Evolutionary conservation across 1,140 invertebrate genomes (phyloP).

Genomic region (Orussus abietinus): DNA sequence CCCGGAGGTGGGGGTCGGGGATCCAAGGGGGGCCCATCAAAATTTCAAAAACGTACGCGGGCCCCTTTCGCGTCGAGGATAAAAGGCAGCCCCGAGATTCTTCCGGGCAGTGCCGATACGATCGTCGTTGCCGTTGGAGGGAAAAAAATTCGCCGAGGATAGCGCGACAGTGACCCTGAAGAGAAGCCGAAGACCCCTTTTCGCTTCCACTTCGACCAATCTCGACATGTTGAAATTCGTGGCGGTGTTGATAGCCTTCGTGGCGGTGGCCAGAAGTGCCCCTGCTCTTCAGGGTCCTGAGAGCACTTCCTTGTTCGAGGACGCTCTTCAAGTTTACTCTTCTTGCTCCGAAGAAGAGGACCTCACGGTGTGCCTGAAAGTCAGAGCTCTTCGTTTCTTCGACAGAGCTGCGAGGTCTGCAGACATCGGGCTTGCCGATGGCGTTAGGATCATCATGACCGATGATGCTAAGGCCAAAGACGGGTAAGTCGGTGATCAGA

Average conservation of each 20-base stretch:
- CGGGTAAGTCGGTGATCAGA: constrained; percentile 40
- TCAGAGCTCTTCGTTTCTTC: constrained; percentile 44
- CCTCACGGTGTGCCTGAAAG: constrained; percentile 69
- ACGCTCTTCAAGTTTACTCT: constrained; percentile 58
- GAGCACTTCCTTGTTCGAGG: constrained; percentile 46
- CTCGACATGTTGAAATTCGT: constrained; percentile 57
- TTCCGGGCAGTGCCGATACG: constrained; percentile 54
- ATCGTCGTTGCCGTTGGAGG: constrained; percentile 45
- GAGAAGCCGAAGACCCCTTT: no score
- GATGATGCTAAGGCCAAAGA: constrained; percentile 48
- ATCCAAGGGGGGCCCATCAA: constrained; percentile 57
- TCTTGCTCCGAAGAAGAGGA: constrained; percentile 61
- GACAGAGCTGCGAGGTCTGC: constrained; percentile 45
- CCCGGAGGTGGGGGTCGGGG: constrained; percentile 1
- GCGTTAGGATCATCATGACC: constrained; percentile 65
- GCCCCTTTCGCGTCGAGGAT: constrained; percentile 54
- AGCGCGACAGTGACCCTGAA: no score
- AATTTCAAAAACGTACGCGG: constrained; percentile 57
- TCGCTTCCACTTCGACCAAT: constrained; percentile 4
- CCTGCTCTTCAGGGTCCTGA: constrained; percentile 48
- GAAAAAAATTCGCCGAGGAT: no score
- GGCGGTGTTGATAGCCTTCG: constrained; percentile 53
- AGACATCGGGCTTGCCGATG: constrained; percentile 61
- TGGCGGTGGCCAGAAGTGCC: constrained; percentile 50
- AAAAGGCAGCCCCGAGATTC: constrained; percentile 55